A percentile compares a stretch with the other conserved stretches of the same genome.
These are phyloP conservation scores for Esox masquinongy DNA, from an alignment of 2,797 vertebrate genomes.

Conservation along the genomic window DNA sequence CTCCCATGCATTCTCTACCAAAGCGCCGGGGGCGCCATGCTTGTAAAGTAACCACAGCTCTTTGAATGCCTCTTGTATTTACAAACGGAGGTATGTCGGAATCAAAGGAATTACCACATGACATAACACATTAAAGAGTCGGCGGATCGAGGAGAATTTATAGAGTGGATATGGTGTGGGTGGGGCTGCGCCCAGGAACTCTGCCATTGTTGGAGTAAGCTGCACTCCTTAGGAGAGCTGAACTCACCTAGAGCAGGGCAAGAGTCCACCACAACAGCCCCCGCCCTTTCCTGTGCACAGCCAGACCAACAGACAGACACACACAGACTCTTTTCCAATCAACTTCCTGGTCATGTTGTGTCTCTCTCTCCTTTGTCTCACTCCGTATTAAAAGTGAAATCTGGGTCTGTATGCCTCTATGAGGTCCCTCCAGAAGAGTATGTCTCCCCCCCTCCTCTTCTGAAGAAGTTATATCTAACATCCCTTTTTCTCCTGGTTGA, in stretches of 20 bases:
- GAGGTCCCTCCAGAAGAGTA: background rate
- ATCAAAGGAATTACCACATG: constrained; percentile 99
- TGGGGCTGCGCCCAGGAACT: constrained; percentile 78
- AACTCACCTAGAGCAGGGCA: constrained; percentile 70
- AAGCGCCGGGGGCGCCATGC: constrained; percentile 88
- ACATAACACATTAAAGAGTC: constrained; percentile 99
- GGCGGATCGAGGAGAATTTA: constrained; percentile 91
- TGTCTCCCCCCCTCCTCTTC: constrained; percentile 26
- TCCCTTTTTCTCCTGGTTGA: background rate
- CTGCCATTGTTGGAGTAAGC: constrained; percentile 79
- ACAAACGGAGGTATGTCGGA: constrained; percentile 97
- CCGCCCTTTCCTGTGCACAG: constrained; percentile 42
- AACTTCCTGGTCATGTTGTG: constrained; percentile 71
- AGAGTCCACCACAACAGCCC: constrained; percentile 63
- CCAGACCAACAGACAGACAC: constrained; percentile 28
- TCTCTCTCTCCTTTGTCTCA: constrained; percentile 57
- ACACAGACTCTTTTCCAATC: constrained; percentile 64
- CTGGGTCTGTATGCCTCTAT: background rate
- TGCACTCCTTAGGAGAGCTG: constrained; percentile 57
- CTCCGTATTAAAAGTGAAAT: constrained; percentile 3
- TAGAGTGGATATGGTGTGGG: constrained; percentile 81
- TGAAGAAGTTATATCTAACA: constrained; percentile 27
- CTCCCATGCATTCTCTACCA: constrained; percentile 82
- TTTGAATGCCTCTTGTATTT: constrained; percentile 98
- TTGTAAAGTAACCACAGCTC: constrained; percentile 96